Evolutionary conservation across 2,113 vertebrate species (phyloP).

Genomic region (Phyllostomus discolor): DNA sequence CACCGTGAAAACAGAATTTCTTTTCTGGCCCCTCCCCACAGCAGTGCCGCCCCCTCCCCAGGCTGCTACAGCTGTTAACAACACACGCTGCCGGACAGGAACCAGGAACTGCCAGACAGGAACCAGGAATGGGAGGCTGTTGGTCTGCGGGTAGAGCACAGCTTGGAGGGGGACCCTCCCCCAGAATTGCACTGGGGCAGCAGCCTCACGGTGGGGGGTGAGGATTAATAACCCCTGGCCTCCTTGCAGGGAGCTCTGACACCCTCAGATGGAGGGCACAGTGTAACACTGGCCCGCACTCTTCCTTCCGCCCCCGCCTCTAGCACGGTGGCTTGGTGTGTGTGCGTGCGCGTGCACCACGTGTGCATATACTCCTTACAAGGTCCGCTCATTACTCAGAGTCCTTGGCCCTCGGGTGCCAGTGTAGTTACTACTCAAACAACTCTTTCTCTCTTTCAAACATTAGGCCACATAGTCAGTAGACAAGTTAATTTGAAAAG

Average conservation of each 20-base stretch:
- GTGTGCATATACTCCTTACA: background rate
- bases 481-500: background rate
- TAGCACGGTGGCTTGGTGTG: background rate
- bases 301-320: background rate
- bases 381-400: background rate
- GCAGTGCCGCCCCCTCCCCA: background rate
- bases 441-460: background rate
- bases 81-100: background rate
- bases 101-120: background rate
- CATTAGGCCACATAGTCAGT: background rate
- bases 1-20: background rate
- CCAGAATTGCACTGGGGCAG: too few species aligned
- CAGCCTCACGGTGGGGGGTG: background rate
- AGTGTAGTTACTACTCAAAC: background rate
- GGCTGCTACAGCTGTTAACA: background rate
- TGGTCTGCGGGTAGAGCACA: background rate
- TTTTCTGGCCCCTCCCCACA: background rate
- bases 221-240: background rate
- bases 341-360: fast-evolving
- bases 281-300: background rate
- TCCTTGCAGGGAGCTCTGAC: background rate
- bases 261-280: background rate
- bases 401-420: background rate
- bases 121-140: background rate
- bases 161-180: background rate